Percentiles rank a stretch among this genome's conserved stretches.
Conservation (phyloP, 2,113 vertebrate genomes). For the Odocoileus virginianus region DNA sequence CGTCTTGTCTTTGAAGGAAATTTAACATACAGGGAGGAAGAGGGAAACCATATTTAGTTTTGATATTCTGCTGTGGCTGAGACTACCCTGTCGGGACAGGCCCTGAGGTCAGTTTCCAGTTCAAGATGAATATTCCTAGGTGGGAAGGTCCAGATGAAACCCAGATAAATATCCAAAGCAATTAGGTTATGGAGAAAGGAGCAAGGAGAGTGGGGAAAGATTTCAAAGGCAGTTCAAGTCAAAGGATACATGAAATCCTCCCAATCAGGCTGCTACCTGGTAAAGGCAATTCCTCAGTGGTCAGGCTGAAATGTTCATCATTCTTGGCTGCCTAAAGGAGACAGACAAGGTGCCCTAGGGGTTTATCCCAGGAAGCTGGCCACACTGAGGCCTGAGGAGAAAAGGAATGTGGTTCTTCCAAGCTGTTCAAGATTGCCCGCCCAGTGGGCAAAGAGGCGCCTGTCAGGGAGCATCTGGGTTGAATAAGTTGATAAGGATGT, state of each 20-base stretch:
- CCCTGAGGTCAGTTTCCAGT: constrained; percentile 26
- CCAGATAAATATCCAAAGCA: constrained; percentile 40
- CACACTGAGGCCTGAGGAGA: background rate
- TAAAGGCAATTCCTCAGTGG: background rate
- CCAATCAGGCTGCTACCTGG: background rate
- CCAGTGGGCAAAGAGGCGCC: background rate
- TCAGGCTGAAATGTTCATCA: background rate
- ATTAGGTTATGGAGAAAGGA: constrained; percentile 5
- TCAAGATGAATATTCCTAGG: constrained; percentile 37
- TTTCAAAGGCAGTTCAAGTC: background rate
- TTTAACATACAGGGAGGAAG: constrained; percentile 39
- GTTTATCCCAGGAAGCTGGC: background rate
- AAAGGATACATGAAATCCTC: background rate
- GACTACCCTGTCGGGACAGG: constrained; percentile 24
- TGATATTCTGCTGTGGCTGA: background rate
- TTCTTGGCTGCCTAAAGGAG: background rate
- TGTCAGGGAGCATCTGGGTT: too few species aligned
- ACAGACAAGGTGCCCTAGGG: background rate
- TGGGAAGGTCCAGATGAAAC: constrained; percentile 44
- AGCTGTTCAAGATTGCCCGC: background rate
- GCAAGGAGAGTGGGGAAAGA: background rate
- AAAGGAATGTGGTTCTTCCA: background rate
- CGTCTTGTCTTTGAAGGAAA: constrained; percentile 16
- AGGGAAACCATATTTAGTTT: constrained; percentile 70
- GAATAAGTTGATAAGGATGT: background rate